Percentiles rank a stretch among this genome's conserved stretches.
Conservation (phyloP, 2,888 invertebrate genomes). For the Junonia oenone region DNA sequence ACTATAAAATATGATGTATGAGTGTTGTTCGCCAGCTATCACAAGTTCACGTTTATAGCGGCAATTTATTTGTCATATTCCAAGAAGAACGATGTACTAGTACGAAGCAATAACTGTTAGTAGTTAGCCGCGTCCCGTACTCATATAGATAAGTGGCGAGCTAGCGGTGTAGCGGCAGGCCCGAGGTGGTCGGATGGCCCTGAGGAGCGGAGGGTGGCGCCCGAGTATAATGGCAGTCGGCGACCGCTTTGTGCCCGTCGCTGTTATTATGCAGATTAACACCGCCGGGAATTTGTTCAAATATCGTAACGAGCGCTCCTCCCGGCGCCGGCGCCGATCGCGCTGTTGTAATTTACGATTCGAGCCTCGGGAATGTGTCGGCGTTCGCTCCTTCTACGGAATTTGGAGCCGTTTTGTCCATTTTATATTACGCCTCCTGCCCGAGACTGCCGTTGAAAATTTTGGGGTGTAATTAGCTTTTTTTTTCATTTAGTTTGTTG, state of each 20-base stretch:
- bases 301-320: conserved; percentile 78
- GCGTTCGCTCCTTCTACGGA: conserved; percentile 56
- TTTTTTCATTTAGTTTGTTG: conserved; percentile 11
- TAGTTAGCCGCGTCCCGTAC: conserved; percentile 4
- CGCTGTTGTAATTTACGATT: conserved; percentile 70
- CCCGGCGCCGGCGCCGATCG: conserved; percentile 72
- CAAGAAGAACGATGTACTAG: not conserved
- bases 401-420: conserved; percentile 50
- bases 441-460: conserved; percentile 20
- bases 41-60: not conserved
- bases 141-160: conserved; percentile 31
- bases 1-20: not conserved
- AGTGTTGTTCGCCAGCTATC: not conserved
- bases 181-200: conserved; percentile 29
- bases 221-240: conserved; percentile 73
- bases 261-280: conserved; percentile 80
- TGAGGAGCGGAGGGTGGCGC: conserved; percentile 69
- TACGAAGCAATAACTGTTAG: conserved; percentile 2
- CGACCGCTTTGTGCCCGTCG: conserved; percentile 71
- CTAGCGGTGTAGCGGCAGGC: conserved; percentile 6
- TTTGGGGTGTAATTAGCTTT: conserved; percentile 41
- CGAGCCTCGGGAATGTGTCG: conserved; percentile 67
- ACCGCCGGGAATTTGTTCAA: conserved; percentile 79
- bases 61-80: conserved; percentile 3
- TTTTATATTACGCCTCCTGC: conserved; percentile 52